phyloP scores from a whole-genome alignment of 92 coral and sea anemone species.

The Blastomussa wellsi region DNA sequence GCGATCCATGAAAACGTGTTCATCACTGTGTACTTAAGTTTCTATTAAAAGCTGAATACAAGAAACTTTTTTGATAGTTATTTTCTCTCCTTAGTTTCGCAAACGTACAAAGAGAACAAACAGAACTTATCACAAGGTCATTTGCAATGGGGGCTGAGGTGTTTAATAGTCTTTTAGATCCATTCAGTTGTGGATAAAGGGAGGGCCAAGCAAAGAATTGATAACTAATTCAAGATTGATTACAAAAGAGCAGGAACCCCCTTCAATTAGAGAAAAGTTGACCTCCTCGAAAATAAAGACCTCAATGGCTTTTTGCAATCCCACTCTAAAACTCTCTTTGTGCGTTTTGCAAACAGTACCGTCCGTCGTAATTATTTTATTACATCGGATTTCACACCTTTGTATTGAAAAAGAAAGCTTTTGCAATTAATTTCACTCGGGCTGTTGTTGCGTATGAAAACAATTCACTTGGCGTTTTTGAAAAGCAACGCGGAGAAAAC shows the following conservation, averaged over 20 bases:
- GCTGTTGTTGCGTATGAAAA: slow-evolving; percentile 43
- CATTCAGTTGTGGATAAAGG: slow-evolving; percentile 44
- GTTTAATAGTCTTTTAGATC: slow-evolving; percentile 45
- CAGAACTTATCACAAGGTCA: slow-evolving; percentile 11
- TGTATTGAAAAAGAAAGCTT: slow-evolving; percentile 36
- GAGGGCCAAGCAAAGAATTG: slow-evolving; percentile 39
- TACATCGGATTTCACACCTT: slow-evolving; percentile 46
- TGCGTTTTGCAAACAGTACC: slow-evolving; percentile 34
- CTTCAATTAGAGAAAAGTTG: slow-evolving; percentile 37
- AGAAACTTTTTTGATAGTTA: background rate
- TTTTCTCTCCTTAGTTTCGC: slow-evolving; percentile 19
- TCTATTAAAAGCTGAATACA: background rate
- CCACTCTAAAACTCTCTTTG: slow-evolving; percentile 72
- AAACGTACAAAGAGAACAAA: slow-evolving; percentile 43
- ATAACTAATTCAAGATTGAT: slow-evolving; percentile 41
- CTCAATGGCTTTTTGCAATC: slow-evolving; percentile 77
- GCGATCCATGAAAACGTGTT: slow-evolving; percentile 22
- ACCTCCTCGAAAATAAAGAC: slow-evolving; percentile 29
- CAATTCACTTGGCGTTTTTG: slow-evolving; percentile 45
- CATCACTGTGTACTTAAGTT: background rate
- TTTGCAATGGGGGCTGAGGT: slow-evolving; percentile 39
- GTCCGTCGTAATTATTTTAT: slow-evolving; percentile 44
- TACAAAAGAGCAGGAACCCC: slow-evolving; percentile 37
- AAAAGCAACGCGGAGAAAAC: background rate
- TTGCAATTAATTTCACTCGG: slow-evolving; percentile 6